A percentile compares a stretch with the other conserved stretches of the same genome.
Conservation (phyloP, 2,888 invertebrate genomes). For the Cyrtodaria siliqua region DNA sequence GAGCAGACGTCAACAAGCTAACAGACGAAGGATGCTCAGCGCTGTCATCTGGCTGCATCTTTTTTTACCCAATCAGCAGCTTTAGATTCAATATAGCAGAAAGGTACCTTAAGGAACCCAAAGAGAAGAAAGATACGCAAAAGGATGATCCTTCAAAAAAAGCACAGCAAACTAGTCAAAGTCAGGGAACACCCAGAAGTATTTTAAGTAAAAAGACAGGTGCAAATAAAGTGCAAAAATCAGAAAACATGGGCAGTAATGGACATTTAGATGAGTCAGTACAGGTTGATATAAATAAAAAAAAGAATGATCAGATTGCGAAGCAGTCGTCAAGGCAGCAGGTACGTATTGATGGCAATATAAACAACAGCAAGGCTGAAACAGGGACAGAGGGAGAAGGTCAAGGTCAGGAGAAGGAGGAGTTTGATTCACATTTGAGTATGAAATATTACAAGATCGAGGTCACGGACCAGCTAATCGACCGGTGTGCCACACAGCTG, state of each 20-base stretch:
- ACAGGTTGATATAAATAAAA: constrained; percentile 30
- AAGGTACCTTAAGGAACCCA: constrained; percentile 62
- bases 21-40: constrained; percentile 85
- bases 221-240: constrained; percentile 40
- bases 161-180: constrained; percentile 32
- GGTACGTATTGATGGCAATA: constrained; percentile 60
- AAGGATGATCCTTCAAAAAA: constrained; percentile 54
- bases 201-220: constrained; percentile 59
- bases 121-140: constrained; percentile 47
- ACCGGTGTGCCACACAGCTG: constrained; percentile 83
- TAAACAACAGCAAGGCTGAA: constrained; percentile 11
- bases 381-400: constrained; percentile 29
- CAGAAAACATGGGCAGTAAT: constrained; percentile 29
- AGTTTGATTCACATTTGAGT: constrained; percentile 82
- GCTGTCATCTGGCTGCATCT: constrained; percentile 83
- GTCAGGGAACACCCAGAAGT: constrained; percentile 51
- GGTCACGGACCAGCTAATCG: constrained; percentile 82
- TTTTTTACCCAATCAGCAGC: constrained; percentile 83
- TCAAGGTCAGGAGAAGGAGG: constrained; percentile 65
- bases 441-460: constrained; percentile 81
- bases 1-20: constrained; percentile 85
- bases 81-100: constrained; percentile 83
- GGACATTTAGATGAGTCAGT: constrained; percentile 29
- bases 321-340: constrained; percentile 35
- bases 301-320: constrained; percentile 34